Conservation (phyloP, 2,888 invertebrate genomes). For the Mechanitis mazaeus region DNA sequence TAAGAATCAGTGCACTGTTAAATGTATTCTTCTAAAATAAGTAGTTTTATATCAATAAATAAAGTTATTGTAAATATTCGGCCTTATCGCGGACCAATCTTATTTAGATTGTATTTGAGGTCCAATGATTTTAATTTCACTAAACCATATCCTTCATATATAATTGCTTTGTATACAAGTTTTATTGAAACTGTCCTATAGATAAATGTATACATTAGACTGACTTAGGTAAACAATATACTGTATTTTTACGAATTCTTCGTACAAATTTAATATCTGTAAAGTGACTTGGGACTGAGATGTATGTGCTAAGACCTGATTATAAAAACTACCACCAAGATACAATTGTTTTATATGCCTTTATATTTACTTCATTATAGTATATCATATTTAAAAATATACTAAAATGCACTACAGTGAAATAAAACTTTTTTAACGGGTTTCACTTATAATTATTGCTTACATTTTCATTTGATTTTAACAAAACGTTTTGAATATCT, state of each 20-base stretch:
- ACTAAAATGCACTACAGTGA: no score
- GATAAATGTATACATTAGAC: constrained; percentile 1
- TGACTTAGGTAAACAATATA: constrained; percentile 1
- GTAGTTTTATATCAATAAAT: constrained; percentile 4
- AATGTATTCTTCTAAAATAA: neutral
- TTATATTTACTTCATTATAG: no score
- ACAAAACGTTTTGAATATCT: no score
- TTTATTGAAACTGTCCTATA: constrained; percentile 2
- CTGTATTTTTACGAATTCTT: constrained; percentile 7
- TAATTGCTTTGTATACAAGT: neutral
- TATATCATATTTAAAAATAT: no score
- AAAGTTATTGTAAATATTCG: constrained; percentile 25
- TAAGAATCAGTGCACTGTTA: constrained; percentile 1
- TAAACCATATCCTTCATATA: constrained; percentile 31
- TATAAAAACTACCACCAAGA: constrained; percentile 3
- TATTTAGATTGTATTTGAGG: constrained; percentile 29
- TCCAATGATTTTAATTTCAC: constrained; percentile 30
- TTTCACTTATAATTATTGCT: no score
- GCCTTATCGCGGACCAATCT: constrained; percentile 72
- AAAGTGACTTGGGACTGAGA: neutral
- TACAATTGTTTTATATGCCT: neutral
- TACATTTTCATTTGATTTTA: no score
- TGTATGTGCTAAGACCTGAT: neutral
- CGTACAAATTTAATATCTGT: constrained; percentile 13
- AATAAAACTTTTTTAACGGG: no score